Conservation (phyloP, 2,888 invertebrate species). For the Melanchra persicariae region DNA sequence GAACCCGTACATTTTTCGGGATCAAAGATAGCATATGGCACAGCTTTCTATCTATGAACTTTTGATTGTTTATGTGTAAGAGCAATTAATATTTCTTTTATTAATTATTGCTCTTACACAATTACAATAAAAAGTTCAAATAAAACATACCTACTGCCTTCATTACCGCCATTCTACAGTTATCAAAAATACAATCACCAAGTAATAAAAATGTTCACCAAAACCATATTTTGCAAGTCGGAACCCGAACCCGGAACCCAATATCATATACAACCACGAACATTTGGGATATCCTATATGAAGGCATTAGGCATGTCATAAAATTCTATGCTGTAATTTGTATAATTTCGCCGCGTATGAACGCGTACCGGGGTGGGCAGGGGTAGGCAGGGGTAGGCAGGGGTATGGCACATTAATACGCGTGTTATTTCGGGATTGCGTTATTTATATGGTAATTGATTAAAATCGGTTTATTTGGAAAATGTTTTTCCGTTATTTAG, state of each 20-base stretch:
- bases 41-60: too few relatives aligned
- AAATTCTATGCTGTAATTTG: constrained; percentile 80
- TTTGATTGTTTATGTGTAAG: too few relatives aligned
- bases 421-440: constrained; percentile 58
- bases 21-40: too few relatives aligned
- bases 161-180: neutral
- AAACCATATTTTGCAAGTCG: constrained; percentile 33
- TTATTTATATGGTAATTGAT: constrained; percentile 66
- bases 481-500: constrained; percentile 45
- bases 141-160: neutral
- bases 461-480: constrained; percentile 57
- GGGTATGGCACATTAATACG: constrained; percentile 49
- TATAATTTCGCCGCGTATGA: constrained; percentile 72
- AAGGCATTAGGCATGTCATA: constrained; percentile 74
- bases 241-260: neutral
- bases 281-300: constrained; percentile 72
- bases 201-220: constrained; percentile 25
- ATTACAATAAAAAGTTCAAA: neutral
- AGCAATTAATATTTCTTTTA: too few relatives aligned
- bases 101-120: too few relatives aligned
- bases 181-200: constrained; percentile 26
- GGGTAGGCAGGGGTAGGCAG: constrained; percentile 40
- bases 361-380: constrained; percentile 12
- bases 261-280: constrained; percentile 39
- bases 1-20: too few relatives aligned